Base-by-base conservation (phyloP, 2,888 invertebrate genomes). In the Hirudinaria manillensis region DNA sequence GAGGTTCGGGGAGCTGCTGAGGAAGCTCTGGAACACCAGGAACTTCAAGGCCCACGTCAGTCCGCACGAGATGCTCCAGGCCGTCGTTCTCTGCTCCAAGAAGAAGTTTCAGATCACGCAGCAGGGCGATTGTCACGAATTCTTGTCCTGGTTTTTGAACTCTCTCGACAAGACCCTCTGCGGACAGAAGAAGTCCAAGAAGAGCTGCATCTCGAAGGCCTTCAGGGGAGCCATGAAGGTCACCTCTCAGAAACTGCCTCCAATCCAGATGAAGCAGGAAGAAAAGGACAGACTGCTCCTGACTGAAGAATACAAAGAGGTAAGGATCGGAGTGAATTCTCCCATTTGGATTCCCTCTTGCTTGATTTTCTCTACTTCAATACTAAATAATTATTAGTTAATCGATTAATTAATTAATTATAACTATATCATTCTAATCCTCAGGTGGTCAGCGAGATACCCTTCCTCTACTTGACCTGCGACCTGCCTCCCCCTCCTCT, bases 11-110 rank as follows among this genome's bases (percentile, higher is more conserved):
- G 98, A 99, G 84, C 87, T 99, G 38, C 90, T 98, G 87, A 88
- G 99, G 27, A 99, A 99, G 85, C 88, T 99, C 81, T 99, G 99
- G 99, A 99, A 99, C 86, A 97, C 98, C 0, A 88, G 95, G 61
- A 98, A 98, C 82, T 99, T 99, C 84, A 99, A 99, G 86, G 93
- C 98, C 0, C 99, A 99, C 83, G 99, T 99, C 0, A 97, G 96
- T 29, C 99, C 99, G 0, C 99, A 99, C 84, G 99, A 99, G 88
- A 99, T 99, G 98, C 87, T 99, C 34, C 99, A 99, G 81, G 94
- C 99, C 70, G 94, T 97, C 34, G 94, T 99, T 3, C 87, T 98
- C 78, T 94, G 95, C 93, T 94, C 97, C 83, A 92, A 93, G 85
- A 96, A 98, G 84, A 90, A 91, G 80, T 99, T 98, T 84, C 98